Percentiles rank a stretch among this genome's conserved stretches.
These are phyloP conservation scores for Hippocampus kuda DNA, from an alignment of 2,797 vertebrate genomes.

Conservation along the genomic window DNA sequence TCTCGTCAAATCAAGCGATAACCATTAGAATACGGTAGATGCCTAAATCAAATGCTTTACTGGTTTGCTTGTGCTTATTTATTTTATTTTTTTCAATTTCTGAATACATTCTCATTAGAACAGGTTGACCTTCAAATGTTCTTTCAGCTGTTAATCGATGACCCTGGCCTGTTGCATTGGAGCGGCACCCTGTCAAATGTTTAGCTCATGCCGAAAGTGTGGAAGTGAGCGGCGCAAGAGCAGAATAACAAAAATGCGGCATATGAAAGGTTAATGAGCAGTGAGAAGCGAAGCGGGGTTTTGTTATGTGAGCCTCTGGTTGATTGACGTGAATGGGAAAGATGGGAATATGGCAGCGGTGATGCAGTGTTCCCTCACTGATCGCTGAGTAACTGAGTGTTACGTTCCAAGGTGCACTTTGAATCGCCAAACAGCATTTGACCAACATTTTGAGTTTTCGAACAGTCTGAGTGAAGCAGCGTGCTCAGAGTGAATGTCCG, in stretches of 20 bases:
- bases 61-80: too few species aligned
- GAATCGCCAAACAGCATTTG: too few species aligned
- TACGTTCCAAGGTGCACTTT: too few species aligned
- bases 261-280: conserved; percentile 56
- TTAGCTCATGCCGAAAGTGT: conserved; percentile 28
- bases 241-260: conserved; percentile 35
- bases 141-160: conserved; percentile 5
- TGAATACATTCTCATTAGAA: not conserved
- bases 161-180: not conserved
- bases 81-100: not conserved
- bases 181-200: conserved; percentile 20
- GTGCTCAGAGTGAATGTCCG: too few species aligned
- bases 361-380: too few species aligned
- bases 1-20: not conserved
- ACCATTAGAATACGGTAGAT: not conserved
- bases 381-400: too few species aligned
- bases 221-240: conserved; percentile 33
- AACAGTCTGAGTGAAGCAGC: too few species aligned
- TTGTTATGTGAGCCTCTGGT: conserved; percentile 24
- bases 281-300: conserved; percentile 33
- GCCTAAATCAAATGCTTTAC: not conserved
- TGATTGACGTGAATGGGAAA: conserved; percentile 12
- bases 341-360: too few species aligned
- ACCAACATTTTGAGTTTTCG: too few species aligned
- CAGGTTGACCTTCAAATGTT: not conserved